These are phyloP conservation scores for Sebastes schlegelii DNA, from an alignment of 2,113 vertebrate genomes.

Conservation along the genomic window DNA sequence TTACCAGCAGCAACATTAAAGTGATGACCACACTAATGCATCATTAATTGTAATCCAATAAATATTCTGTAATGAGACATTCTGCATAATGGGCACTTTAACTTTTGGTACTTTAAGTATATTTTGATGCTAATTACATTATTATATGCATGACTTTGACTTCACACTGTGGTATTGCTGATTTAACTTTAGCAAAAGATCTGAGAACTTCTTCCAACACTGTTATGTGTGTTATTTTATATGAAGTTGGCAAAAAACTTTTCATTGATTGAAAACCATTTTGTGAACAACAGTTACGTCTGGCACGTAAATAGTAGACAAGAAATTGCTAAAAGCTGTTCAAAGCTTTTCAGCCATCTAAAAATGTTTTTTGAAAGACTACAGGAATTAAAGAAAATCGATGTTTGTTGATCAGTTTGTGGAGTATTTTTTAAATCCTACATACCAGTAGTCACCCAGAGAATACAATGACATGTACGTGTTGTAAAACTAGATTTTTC, in stretches of 20 bases:
- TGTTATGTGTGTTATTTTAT: not conserved
- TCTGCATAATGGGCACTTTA: not conserved
- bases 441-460: not conserved
- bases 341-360: not conserved
- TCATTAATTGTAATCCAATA: too few relatives aligned
- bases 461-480: not conserved
- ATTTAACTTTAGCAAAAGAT: not conserved
- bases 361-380: not conserved
- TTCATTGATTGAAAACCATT: constrained; percentile 7
- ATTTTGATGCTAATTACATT: not conserved
- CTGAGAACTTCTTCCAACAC: not conserved
- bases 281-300: not conserved
- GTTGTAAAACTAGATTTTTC: not conserved
- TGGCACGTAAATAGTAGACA: not conserved
- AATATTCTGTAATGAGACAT: not conserved
- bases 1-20: too few relatives aligned
- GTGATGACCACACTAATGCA: too few relatives aligned
- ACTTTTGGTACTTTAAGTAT: not conserved
- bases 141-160: not conserved
- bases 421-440: not conserved
- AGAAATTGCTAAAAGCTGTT: constrained; percentile 1
- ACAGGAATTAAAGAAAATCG: not conserved
- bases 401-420: not conserved
- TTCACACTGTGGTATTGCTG: not conserved
- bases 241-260: not conserved